phyloP scores from a whole-genome alignment of 2,888 invertebrate species.

The Drosophila eohydei region DNA sequence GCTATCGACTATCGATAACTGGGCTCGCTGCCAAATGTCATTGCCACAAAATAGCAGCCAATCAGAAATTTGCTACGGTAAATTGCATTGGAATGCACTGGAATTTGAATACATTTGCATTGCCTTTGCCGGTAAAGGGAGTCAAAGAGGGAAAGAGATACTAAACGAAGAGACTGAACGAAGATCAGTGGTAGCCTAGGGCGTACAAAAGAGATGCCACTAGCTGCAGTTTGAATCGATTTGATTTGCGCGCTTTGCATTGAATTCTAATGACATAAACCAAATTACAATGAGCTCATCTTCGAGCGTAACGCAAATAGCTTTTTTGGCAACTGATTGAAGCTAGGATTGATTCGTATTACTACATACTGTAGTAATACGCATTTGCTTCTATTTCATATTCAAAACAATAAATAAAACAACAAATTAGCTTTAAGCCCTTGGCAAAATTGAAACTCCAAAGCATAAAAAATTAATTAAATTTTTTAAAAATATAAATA shows the following conservation, averaged over 20 bases:
- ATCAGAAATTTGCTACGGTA: slow-evolving; percentile 26
- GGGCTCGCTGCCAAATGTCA: slow-evolving; percentile 38
- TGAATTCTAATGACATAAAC: slow-evolving; percentile 2
- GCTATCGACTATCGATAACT: slow-evolving; percentile 45
- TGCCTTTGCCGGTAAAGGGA: slow-evolving; percentile 35
- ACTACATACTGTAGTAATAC: not conserved
- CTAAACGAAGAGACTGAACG: not conserved
- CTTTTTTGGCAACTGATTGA: not conserved
- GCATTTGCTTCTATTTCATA: not conserved
- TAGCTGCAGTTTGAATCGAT: slow-evolving; percentile 19
- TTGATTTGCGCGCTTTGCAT: slow-evolving; percentile 23
- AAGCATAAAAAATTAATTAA: not conserved
- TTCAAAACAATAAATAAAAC: no score
- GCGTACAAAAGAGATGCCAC: slow-evolving; percentile 6
- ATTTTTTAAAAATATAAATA: not conserved
- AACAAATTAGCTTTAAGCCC: no score
- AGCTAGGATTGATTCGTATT: not conserved
- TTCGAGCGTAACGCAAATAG: not conserved
- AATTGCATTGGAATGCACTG: slow-evolving; percentile 32
- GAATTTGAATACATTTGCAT: slow-evolving; percentile 17
- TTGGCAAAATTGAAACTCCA: no score
- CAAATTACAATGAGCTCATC: slow-evolving; percentile 40
- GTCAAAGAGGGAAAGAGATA: not conserved
- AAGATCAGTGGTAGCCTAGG: not conserved
- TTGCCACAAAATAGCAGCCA: slow-evolving; percentile 35